phyloP scores from a whole-genome alignment of 2,113 vertebrate species.

The Pelobates fuscus region DNA sequence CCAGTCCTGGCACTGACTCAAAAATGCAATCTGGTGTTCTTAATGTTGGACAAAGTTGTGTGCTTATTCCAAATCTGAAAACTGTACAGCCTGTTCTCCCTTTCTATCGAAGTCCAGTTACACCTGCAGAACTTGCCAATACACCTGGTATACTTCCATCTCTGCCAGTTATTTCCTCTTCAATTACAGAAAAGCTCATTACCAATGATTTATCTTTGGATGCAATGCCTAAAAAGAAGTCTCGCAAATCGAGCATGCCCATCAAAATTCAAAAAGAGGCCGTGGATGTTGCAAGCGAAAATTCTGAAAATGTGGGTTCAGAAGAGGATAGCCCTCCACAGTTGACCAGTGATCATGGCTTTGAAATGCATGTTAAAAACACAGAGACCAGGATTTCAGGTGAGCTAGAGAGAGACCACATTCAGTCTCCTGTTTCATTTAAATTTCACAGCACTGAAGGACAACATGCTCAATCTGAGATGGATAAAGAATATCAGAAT shows the following conservation, averaged over 20 bases:
- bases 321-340: constrained; percentile 75
- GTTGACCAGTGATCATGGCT: constrained; percentile 66
- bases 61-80: constrained; percentile 93
- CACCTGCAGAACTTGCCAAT: constrained; percentile 91
- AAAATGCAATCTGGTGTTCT: constrained; percentile 74
- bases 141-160: constrained; percentile 90
- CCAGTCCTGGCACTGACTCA: constrained; percentile 74
- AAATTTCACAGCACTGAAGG: constrained; percentile 60
- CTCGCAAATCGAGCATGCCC: constrained; percentile 97
- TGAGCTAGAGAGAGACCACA: constrained; percentile 56
- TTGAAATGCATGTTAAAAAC: constrained; percentile 63
- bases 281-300: constrained; percentile 67
- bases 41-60: constrained; percentile 79
- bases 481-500: constrained; percentile 55
- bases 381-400: constrained; percentile 52
- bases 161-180: constrained; percentile 86
- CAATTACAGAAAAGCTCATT: constrained; percentile 76
- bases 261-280: constrained; percentile 94
- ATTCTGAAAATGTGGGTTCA: constrained; percentile 71
- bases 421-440: constrained; percentile 56
- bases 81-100: constrained; percentile 95
- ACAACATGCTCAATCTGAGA: constrained; percentile 58
- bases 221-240: constrained; percentile 91
- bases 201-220: constrained; percentile 72
- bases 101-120: constrained; percentile 91